Percentiles rank a stretch among this genome's conserved stretches.
phyloP scores from a whole-genome alignment of 2,113 vertebrate species.

The Pangasianodon gigas region DNA sequence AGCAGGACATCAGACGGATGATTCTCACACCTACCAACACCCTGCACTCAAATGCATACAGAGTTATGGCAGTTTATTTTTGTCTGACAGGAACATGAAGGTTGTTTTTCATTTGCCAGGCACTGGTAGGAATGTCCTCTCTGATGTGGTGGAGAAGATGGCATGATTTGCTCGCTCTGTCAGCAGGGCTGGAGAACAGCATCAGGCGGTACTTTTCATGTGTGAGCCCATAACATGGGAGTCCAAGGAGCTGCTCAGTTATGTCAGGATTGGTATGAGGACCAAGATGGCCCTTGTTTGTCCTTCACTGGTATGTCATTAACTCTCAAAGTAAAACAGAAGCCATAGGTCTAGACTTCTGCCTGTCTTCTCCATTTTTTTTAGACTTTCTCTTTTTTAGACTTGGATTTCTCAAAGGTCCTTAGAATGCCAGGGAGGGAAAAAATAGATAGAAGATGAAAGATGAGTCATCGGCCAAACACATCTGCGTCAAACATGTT shows the following conservation, averaged over 20 bases:
- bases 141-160: conserved; percentile 56
- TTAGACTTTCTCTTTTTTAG: conserved; percentile 47
- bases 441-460: conserved; percentile 66
- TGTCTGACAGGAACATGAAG: conserved; percentile 54
- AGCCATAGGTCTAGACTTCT: conserved; percentile 49
- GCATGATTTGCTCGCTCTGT: conserved; percentile 49
- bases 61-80: conserved; percentile 63
- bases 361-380: conserved; percentile 59
- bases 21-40: conserved; percentile 49
- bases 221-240: not conserved
- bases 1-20: conserved; percentile 19
- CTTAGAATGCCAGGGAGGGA: conserved; percentile 62
- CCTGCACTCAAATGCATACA: conserved; percentile 31
- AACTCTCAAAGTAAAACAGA: conserved; percentile 9
- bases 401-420: conserved; percentile 69
- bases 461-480: conserved; percentile 67
- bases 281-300: conserved; percentile 14
- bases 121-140: conserved; percentile 48
- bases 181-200: not conserved
- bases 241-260: conserved; percentile 10
- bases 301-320: conserved; percentile 31
- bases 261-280: not conserved
- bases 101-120: conserved; percentile 33
- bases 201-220: conserved; percentile 41
- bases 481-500: conserved; percentile 68